Conservation (phyloP, 1,140 invertebrate genomes). For the Diabrotica virgifera region DNA sequence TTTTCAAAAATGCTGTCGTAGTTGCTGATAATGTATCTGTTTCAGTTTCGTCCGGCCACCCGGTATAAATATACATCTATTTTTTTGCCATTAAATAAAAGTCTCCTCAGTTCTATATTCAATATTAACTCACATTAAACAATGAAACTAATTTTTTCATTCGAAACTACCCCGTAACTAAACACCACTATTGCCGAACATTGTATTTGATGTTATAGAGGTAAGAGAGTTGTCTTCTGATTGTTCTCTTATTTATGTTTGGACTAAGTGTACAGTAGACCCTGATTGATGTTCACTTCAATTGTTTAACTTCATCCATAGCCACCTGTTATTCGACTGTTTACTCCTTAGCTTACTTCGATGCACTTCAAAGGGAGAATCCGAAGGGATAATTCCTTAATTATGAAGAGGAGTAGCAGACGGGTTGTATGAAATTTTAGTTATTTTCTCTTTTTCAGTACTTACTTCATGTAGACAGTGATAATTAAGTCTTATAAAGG, state of each 20-base stretch:
- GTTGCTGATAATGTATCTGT: no score
- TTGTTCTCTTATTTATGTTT: slow-evolving; percentile 34
- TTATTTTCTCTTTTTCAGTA: not conserved
- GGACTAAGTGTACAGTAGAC: slow-evolving; percentile 28
- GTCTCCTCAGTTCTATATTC: no score
- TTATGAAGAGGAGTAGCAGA: not conserved
- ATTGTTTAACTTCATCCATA: slow-evolving; percentile 35
- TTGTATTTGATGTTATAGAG: slow-evolving; percentile 23
- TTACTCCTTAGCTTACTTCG: slow-evolving; percentile 16
- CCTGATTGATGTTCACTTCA: slow-evolving; percentile 37
- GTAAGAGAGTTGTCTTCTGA: slow-evolving; percentile 32
- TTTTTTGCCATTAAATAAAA: no score
- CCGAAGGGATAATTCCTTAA: slow-evolving; percentile 14
- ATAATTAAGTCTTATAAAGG: no score
- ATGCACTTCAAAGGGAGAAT: slow-evolving; percentile 21
- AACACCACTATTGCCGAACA: no score
- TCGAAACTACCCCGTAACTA: no score
- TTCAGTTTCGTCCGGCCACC: no score
- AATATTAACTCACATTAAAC: no score
- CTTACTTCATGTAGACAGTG: no score
- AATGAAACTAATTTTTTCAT: no score
- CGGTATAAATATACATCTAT: no score
- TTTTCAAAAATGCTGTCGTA: no score
- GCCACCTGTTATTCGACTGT: slow-evolving; percentile 31
- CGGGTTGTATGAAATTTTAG: not conserved